Conservation (phyloP, 2,113 vertebrate genomes). For the Gracilinanus agilis region DNA sequence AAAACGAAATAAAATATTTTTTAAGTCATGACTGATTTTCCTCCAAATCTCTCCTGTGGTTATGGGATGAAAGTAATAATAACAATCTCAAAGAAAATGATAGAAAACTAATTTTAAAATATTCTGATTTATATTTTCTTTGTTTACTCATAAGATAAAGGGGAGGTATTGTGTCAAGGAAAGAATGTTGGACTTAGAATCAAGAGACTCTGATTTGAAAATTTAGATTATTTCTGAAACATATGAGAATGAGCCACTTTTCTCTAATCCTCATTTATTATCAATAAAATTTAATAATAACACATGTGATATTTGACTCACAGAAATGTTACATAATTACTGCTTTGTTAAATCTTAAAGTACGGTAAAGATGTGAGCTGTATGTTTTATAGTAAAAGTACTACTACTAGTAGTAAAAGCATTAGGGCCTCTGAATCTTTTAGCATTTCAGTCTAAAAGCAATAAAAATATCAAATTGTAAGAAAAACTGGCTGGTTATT, state of each 20-base stretch:
- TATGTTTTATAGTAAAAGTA: background rate
- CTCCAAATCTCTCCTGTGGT: background rate
- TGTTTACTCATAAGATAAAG: background rate
- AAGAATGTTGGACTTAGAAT: background rate
- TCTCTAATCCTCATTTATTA: background rate
- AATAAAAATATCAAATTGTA: background rate
- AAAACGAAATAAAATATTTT: background rate
- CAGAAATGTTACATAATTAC: background rate
- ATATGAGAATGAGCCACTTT: background rate
- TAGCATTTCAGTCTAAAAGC: background rate
- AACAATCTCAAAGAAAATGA: background rate
- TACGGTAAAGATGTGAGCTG: background rate
- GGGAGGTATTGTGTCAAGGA: background rate
- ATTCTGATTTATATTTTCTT: background rate
- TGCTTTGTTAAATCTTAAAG: background rate
- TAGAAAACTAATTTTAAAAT: background rate
- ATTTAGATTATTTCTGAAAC: background rate
- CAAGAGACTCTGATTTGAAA: background rate
- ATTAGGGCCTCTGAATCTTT: background rate
- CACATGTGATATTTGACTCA: background rate
- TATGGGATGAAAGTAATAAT: background rate
- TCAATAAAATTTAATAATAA: background rate
- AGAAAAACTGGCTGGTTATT: background rate
- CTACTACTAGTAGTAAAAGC: background rate
- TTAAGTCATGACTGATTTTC: background rate